Base-by-base conservation (phyloP, 2,113 vertebrate species). In the Percina caprodes region DNA sequence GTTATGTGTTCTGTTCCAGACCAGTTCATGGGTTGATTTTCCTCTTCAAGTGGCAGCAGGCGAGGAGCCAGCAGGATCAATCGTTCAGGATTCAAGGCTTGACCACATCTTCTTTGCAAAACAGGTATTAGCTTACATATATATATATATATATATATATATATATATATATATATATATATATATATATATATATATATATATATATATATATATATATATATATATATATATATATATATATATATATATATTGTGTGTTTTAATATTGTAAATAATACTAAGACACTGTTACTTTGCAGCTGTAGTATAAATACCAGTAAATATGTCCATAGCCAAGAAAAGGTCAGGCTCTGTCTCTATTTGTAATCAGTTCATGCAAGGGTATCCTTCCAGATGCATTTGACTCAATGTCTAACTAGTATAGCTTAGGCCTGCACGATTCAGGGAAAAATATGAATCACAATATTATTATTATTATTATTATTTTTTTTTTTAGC, bases 21-120 rank as follows among this genome's bases (percentile, higher is more conserved):
- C 98, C 98, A 30, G 98, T 99, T 79, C 98, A 99, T 77, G 98
- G 97, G 23, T 90, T 99, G 83, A 99, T 99, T 91, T 99, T 99
- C 94, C 96, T 99, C 62, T 99, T 99, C 93, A 99, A 99, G 90
- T 99, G 98, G 98, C 98, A 99, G 87, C 97, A n/a, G 98, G 98
- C 77, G 98, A 99, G 86, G 98, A 99, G 93, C 98, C 98, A 60
- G 97, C 98, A 1, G 98, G 98, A 61, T 99, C 98, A 59, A 97
- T 99, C 80, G 98, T 99, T 69, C 97, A 98, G 86, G 98, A 99
- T 92, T 99, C 98, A 54, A 96, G 98, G 92, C 95, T 99, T 68
- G 98, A 99, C 73, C 96, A 97, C 10, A 97, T 99, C 88, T 99
- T 99, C 95, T 99, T 99, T 96, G 98, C 98, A 63, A 99, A 99